Conservation (phyloP, 2,888 invertebrate species). For the Caenorhabditis doughertyi region DNA sequence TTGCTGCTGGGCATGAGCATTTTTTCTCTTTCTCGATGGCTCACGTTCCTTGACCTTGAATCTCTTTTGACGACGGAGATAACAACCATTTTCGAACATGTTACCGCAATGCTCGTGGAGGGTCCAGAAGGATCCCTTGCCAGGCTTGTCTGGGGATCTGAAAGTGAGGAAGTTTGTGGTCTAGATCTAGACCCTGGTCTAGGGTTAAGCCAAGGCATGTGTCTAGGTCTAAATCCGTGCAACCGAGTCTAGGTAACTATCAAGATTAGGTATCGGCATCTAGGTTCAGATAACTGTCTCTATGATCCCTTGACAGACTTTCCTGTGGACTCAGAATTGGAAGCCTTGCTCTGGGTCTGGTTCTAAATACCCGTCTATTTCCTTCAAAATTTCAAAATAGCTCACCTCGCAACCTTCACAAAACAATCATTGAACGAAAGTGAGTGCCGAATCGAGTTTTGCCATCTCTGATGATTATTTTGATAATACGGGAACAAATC, state of each 20-base stretch:
- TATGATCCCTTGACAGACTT: too few species aligned
- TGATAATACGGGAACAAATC: slow-evolving; percentile 98
- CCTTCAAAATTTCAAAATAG: background rate
- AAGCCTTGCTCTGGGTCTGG: too few species aligned
- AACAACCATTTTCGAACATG: slow-evolving; percentile 99
- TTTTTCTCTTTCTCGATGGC: slow-evolving; percentile 69
- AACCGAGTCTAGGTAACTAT: too few species aligned
- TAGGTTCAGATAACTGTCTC: too few species aligned
- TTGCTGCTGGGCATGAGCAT: slow-evolving; percentile 21
- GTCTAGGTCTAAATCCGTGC: slow-evolving; percentile 10
- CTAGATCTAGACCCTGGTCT: too few species aligned
- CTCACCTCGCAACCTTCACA: slow-evolving; percentile 89
- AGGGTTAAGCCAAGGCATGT: too few species aligned
- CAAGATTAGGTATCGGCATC: too few species aligned
- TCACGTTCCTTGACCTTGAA: slow-evolving; percentile 99
- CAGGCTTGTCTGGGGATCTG: slow-evolving; percentile 94
- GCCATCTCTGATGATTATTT: slow-evolving; percentile 99
- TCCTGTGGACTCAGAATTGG: too few species aligned
- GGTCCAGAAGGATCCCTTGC: slow-evolving; percentile 99
- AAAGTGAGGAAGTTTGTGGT: too few species aligned
- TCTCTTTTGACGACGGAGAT: slow-evolving; percentile 95
- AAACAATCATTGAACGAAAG: slow-evolving; percentile 99
- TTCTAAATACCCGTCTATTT: slow-evolving; percentile 19
- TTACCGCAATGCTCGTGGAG: slow-evolving; percentile 97
- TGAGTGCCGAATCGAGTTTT: slow-evolving; percentile 98